Conservation (phyloP, 53 echinoderm and acorn worm genomes). For the Paelopatides confundens region DNA sequence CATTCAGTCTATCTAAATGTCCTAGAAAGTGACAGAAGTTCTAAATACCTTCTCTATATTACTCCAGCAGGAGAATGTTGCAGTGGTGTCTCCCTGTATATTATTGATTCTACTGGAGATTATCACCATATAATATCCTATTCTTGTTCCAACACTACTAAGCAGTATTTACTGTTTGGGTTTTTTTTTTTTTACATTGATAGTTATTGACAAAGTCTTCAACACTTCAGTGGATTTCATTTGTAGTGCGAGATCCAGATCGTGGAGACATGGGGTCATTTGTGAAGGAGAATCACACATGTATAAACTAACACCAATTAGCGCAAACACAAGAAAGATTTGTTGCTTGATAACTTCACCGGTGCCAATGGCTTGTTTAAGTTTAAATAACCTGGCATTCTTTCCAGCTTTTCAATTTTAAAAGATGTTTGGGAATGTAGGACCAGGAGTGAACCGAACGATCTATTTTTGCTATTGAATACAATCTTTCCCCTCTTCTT, state of each 20-base stretch:
- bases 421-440: background rate
- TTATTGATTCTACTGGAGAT: background rate
- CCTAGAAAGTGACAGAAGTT: constrained; percentile 11
- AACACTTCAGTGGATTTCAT: constrained; percentile 44
- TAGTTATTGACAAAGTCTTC: constrained; percentile 21
- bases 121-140: background rate
- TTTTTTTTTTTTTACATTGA: constrained; percentile 10
- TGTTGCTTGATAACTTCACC: constrained; percentile 27
- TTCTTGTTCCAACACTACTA: background rate
- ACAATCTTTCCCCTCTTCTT: background rate
- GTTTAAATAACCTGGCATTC: background rate
- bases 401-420: background rate
- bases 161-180: background rate
- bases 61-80: background rate
- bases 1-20: constrained; percentile 37
- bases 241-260: constrained; percentile 20
- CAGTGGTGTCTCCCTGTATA: background rate
- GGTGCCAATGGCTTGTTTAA: constrained; percentile 22
- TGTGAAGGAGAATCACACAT: constrained; percentile 16
- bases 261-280: constrained; percentile 30
- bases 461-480: background rate
- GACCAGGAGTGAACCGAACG: background rate
- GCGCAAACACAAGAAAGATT: constrained; percentile 41
- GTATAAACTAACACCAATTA: constrained; percentile 33
- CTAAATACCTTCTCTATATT: background rate